phyloP scores from a whole-genome alignment of 2,113 vertebrate species.

The Amphiprion ocellaris region DNA sequence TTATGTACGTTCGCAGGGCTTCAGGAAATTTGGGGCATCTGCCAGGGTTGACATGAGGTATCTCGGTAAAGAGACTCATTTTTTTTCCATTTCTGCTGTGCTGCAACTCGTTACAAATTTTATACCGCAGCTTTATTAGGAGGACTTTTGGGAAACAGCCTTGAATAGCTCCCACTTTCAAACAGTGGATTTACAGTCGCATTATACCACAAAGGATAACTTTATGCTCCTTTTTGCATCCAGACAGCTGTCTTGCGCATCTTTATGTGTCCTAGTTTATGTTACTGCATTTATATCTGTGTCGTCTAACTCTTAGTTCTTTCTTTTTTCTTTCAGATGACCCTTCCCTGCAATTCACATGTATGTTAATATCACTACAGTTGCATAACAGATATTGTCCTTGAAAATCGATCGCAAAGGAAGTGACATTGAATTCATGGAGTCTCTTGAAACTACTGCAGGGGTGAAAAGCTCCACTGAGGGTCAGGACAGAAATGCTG shows the following conservation, averaged over 20 bases:
- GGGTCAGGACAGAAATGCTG: conserved; percentile 88
- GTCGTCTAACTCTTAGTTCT: conserved; percentile 49
- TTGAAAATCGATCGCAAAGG: conserved; percentile 75
- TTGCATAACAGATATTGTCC: conserved; percentile 72
- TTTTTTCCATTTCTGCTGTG: conserved; percentile 73
- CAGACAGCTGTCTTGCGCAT: not conserved
- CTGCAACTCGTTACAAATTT: conserved; percentile 68
- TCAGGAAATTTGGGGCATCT: conserved; percentile 34
- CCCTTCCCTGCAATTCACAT: conserved; percentile 85
- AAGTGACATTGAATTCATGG: conserved; percentile 90
- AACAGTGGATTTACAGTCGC: conserved; percentile 10
- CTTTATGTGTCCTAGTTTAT: conserved; percentile 17
- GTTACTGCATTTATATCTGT: not conserved
- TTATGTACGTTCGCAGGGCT: conserved; percentile 10
- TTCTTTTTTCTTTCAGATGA: conserved; percentile 76
- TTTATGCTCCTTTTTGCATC: not conserved
- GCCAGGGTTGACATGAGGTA: conserved; percentile 44
- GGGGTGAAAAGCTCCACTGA: conserved; percentile 90
- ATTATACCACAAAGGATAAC: not conserved
- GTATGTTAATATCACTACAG: conserved; percentile 77
- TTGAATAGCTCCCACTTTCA: conserved; percentile 40
- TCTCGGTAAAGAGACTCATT: conserved; percentile 42
- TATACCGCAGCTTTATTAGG: conserved; percentile 61
- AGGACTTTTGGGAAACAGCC: conserved; percentile 53
- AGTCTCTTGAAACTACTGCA: conserved; percentile 91